Percentiles rank a stretch among this genome's conserved stretches.
These are phyloP conservation scores for Botrylloides violaceus DNA, from an alignment of 23 tunicate species.

Conservation along the genomic window DNA sequence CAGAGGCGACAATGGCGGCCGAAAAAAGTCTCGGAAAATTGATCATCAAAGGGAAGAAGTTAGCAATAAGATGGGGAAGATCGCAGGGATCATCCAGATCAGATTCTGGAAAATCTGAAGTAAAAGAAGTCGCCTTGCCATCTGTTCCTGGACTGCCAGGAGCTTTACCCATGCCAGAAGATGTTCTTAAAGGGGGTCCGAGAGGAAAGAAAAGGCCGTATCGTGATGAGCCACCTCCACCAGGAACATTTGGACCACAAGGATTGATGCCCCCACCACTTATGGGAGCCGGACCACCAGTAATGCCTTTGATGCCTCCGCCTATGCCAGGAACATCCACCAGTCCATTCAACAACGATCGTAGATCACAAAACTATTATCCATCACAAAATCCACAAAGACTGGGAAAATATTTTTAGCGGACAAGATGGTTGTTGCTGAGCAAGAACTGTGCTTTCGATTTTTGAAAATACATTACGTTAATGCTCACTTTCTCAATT, in stretches of 20 bases:
- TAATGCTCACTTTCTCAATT: no score
- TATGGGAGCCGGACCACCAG: constrained; percentile 14
- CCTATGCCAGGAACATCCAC: constrained; percentile 20
- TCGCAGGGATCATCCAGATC: constrained; percentile 64
- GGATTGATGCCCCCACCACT: constrained; percentile 29
- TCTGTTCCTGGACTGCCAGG: constrained; percentile 65
- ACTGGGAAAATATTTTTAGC: constrained; percentile 39
- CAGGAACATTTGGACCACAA: constrained; percentile 73
- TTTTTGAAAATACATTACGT: no score
- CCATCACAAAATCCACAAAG: constrained; percentile 92
- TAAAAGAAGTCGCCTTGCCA: background rate
- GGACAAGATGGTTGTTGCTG: no score
- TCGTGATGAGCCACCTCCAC: constrained; percentile 78
- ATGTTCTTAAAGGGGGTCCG: constrained; percentile 28
- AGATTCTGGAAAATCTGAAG: constrained; percentile 15
- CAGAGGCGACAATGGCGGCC: constrained; percentile 86
- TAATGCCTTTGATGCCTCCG: constrained; percentile 45
- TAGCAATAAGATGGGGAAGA: constrained; percentile 83
- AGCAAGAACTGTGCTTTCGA: no score
- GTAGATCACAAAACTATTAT: constrained; percentile 29
- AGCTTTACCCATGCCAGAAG: constrained; percentile 72
- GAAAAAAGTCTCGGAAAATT: constrained; percentile 79
- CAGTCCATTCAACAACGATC: background rate
- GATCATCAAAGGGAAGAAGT: constrained; percentile 73
- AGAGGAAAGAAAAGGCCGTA: constrained; percentile 11